Evolutionary conservation across 2,888 invertebrate species (phyloP).

Genomic region (Ophion ventricosus): DNA sequence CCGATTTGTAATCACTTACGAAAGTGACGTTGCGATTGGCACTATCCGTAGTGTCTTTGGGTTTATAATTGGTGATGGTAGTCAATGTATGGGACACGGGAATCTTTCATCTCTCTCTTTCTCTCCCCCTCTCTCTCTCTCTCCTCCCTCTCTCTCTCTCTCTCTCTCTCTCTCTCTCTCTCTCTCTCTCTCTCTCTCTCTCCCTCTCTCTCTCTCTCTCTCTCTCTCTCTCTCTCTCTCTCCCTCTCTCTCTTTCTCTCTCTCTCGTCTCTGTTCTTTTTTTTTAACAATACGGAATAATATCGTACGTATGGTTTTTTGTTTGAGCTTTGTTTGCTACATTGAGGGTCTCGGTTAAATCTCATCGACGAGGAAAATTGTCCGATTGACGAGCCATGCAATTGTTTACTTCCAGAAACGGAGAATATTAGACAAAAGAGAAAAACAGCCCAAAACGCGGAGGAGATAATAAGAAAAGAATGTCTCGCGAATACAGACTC

Average conservation of each 20-base stretch:
- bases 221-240: too few relatives aligned
- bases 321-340: too few relatives aligned
- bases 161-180: neutral
- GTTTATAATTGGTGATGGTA: constrained; percentile 2
- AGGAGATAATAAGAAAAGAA: constrained; percentile 77
- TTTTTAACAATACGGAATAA: too few relatives aligned
- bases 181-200: neutral
- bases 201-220: too few relatives aligned
- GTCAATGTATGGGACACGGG: neutral
- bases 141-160: neutral
- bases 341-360: constrained; percentile 4
- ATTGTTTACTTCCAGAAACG: constrained; percentile 68
- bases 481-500: constrained; percentile 72
- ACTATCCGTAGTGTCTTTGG: neutral
- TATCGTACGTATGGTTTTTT: too few relatives aligned
- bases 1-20: neutral
- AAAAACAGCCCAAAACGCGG: constrained; percentile 77
- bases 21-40: neutral
- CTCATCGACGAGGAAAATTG: neutral
- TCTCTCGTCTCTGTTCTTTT: neutral
- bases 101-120: neutral
- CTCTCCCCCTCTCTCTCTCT: neutral
- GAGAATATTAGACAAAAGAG: constrained; percentile 76
- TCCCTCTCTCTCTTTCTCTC: neutral
- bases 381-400: neutral